These are phyloP conservation scores for Triops longicaudatus DNA, from an alignment of 1,140 invertebrate species.

Conservation along the genomic window DNA sequence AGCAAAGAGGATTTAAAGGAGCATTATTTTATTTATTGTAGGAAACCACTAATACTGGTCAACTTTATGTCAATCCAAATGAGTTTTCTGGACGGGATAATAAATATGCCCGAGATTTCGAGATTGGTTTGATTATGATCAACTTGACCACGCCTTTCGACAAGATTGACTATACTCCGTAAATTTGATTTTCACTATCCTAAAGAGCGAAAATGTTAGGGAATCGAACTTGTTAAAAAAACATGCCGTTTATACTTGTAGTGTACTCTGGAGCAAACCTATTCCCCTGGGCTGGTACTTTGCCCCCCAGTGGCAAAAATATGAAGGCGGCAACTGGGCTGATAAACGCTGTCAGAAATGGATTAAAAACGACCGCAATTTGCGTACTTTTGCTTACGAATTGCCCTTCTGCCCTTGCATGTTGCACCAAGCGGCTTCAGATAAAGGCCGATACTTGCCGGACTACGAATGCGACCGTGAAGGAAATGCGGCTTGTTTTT, in stretches of 20 bases:
- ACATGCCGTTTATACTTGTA: constrained; percentile 36
- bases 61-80: constrained; percentile 56
- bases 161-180: constrained; percentile 66
- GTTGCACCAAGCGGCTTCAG: constrained; percentile 75
- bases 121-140: constrained; percentile 83
- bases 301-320: constrained; percentile 70
- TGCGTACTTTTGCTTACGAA: constrained; percentile 79
- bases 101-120: constrained; percentile 52
- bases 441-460: constrained; percentile 84
- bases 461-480: constrained; percentile 87
- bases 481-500: constrained; percentile 78
- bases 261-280: constrained; percentile 77
- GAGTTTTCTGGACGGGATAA: constrained; percentile 61
- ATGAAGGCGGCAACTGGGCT: constrained; percentile 65
- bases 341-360: constrained; percentile 74
- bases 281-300: constrained; percentile 91
- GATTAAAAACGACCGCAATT: constrained; percentile 74
- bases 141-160: constrained; percentile 70
- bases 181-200: constrained; percentile 38
- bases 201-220: constrained; percentile 24
- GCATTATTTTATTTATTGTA: constrained; percentile 43
- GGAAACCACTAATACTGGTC: constrained; percentile 53
- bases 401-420: constrained; percentile 83
- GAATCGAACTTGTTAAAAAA: constrained; percentile 18
- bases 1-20: not conserved